These are phyloP conservation scores for Sceloporus tristichus DNA, from an alignment of 2,113 vertebrate genomes.

Conservation along the genomic window DNA sequence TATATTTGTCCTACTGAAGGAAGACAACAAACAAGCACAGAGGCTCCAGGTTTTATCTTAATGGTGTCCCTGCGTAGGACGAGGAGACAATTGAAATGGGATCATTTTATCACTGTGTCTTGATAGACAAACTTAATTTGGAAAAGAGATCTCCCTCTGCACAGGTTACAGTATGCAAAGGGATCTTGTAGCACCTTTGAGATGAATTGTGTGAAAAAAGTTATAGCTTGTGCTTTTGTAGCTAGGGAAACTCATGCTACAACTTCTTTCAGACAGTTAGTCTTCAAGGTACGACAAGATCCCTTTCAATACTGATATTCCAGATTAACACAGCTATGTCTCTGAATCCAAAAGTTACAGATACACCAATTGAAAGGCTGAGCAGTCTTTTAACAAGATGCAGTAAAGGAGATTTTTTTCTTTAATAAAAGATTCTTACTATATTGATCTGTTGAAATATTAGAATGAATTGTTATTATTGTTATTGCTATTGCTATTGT, in stretches of 20 bases:
- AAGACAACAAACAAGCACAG: background rate
- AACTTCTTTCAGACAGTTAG: too few species aligned
- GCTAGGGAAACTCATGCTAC: too few species aligned
- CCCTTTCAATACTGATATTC: too few species aligned
- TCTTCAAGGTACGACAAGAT: too few species aligned
- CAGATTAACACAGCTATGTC: too few species aligned
- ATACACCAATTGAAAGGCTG: conserved; percentile 28
- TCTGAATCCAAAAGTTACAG: background rate
- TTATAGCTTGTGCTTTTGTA: too few species aligned
- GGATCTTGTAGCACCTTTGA: background rate
- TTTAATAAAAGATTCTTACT: too few species aligned
- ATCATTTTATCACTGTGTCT: conserved; percentile 52
- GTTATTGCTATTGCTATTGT: too few species aligned
- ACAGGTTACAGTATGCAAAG: conserved; percentile 33
- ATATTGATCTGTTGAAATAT: background rate
- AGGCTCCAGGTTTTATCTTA: conserved; percentile 44
- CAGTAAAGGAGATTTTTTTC: background rate
- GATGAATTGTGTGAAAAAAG: background rate
- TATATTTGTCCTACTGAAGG: conserved; percentile 36
- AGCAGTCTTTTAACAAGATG: background rate
- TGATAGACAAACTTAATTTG: conserved; percentile 48
- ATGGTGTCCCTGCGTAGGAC: conserved; percentile 33
- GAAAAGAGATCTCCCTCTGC: conserved; percentile 24
- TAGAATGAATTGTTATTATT: background rate
- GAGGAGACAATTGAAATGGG: conserved; percentile 50